Percentiles rank a stretch among this genome's conserved stretches.
Conservation (phyloP, 2,113 vertebrate species). For the Cichladusa arquata region DNA sequence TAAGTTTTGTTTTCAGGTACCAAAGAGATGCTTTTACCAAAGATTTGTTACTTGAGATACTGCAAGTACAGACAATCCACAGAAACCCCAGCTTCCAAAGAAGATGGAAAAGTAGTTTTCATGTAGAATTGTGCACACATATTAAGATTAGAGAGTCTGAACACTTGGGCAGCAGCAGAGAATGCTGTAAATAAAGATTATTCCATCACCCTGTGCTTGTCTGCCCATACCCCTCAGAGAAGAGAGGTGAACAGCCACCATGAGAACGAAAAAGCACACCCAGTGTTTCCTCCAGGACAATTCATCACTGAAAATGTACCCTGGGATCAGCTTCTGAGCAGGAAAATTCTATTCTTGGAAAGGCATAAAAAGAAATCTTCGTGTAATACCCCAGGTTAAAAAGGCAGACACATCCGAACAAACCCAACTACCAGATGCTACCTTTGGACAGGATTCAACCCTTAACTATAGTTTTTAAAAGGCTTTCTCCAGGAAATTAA, state of each 20-base stretch:
- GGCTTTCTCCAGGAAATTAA: background rate
- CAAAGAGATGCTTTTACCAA: background rate
- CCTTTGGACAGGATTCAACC: background rate
- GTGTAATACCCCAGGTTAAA: background rate
- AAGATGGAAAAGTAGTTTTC: background rate
- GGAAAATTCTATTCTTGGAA: background rate
- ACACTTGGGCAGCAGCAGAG: background rate
- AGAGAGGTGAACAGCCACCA: background rate
- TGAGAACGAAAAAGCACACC: background rate
- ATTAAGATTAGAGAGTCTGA: background rate
- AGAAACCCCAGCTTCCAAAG: background rate
- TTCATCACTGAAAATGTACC: background rate
- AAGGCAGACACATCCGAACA: background rate
- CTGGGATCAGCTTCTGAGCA: background rate
- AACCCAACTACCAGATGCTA: background rate
- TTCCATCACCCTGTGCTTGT: background rate
- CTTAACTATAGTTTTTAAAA: background rate
- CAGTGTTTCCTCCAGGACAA: background rate
- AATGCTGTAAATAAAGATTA: background rate
- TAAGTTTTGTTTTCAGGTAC: background rate
- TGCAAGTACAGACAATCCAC: background rate
- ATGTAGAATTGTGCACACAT: background rate
- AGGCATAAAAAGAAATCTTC: background rate
- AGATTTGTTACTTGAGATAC: background rate
- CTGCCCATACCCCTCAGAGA: background rate